Evolutionary conservation across 1,140 invertebrate genomes (phyloP), one percentile per base, ranked within the genome.

Genomic region (Lordiphosa clarofinis): DNA sequence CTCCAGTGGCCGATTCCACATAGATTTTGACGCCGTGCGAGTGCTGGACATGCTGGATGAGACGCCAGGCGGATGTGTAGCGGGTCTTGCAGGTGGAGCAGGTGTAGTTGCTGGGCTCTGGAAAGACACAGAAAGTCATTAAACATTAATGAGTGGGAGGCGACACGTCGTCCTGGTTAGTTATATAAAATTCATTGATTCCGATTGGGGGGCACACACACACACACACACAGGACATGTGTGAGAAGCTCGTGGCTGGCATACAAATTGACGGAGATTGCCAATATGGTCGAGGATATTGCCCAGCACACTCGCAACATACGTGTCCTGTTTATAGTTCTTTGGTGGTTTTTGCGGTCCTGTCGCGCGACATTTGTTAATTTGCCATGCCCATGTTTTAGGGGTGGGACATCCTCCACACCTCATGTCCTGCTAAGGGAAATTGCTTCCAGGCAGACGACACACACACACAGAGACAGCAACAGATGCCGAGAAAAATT

Each of bases 1-100:
- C 61, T 1, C 62, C 52, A 0, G 68, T 46, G n/a, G 73, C 28
- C 52, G 28, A 31, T 31, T 96, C 94, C 21, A 95, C 92, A 90
- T 98, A 99, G 69, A 99, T 96, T 88, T 97, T 96, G 57, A 98
- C 94, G 12, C 97, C 97, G 88, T 99, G 97, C 43, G 94, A 93
- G 67, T 95, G 95, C 89, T 99, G 97, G 11, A 96, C 97, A 88
- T 99, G 98, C 88, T 98, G 97, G 8, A 99, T 92, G 61, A 99
- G 91, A 40, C 94, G 92, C 97, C 97, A 99, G 0, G 98, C 97
- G 15, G 97, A 98, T 68, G 94, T 93, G 48, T 96, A 93, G 38
- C 95, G 93, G 49, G 95, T 94, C 70, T 97, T 97, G 90, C 98
- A 99, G 31, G 97, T 98, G 11, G 94, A 97, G 89, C 98, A 99